Base-by-base conservation (phyloP, 2,797 vertebrate species). In the Falco novaeseelandiae region DNA sequence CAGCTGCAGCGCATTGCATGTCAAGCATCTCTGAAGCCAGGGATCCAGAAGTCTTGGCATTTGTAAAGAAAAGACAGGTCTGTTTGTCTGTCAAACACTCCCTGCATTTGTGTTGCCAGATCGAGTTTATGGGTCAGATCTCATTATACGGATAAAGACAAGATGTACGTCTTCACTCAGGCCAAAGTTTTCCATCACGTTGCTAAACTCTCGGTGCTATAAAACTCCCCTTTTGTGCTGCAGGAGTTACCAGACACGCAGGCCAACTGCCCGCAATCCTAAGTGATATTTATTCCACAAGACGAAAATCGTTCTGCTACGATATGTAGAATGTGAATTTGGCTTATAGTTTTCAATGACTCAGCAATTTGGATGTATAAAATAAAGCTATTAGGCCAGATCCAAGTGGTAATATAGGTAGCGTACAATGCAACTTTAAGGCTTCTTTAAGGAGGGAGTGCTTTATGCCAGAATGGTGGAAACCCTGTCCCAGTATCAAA, bases 1-100 rank as follows among this genome's bases (percentile, higher is more conserved):
- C 78, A 93, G 93, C 92, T 95, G 89, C 55, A 59, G 71, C 12
- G 1, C 65, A 27, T 63, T 93, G 82, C 51, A 76, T 81, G 66
- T 67, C 57, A 89, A 58, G 69, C 46, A 48, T 87, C 32, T 93
- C 5, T 93, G 67, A 81, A 83, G 61, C 62, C 30, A 48, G 49
- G 49, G 79, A 72, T 87, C 42, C 49, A 74, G 54, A 86, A 87
- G 30, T 66, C 55, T 12, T 94, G 82, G 72, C 26, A 92, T 81
- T 72, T 83, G 49, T 92, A 89, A 90, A 86, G 73, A 88, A 48
- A 89, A 87, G 67, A 59, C 42, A 62, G 10, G 57, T 92, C 74
- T 89, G 32, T 91, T 65, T 91, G 63, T 91, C 91, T 85, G 63
- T 92, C 74, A 86, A 85, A 78, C 30, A 57, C 19, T 58, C 83